Base-by-base conservation (phyloP, 2,797 vertebrate species). In the Kryptopterus vitreolus region DNA sequence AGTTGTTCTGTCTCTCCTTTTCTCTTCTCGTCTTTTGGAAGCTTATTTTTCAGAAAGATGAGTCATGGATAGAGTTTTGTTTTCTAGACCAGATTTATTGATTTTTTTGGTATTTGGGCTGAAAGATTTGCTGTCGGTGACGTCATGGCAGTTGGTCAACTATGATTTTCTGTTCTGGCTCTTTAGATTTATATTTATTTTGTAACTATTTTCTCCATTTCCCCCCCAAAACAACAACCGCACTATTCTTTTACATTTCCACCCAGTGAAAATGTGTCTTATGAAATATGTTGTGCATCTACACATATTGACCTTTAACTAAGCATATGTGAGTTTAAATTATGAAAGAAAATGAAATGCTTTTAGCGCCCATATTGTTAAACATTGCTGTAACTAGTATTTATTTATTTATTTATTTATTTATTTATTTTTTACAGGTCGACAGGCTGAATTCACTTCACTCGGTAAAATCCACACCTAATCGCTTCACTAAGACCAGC, bases 401-500 rank as follows among this genome's bases (percentile, higher is more conserved):
- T n/a, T n/a, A n/a, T n/a, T n/a, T n/a, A n/a, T n/a, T n/a, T n/a
- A n/a, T n/a, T n/a, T n/a, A n/a, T n/a, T n/a, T n/a, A n/a, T 43
- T 78, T 46, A 83, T 71, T 86, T 66, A 74, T 24, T 83, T 71
- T 86, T 63, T 74, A 22, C 73, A 99, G 98, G 93, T 96, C 76
- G 98, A 99, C 82, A 97, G 97, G 1, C 88, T 98, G 76, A 98
- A 98, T 91, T 98, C 97, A 2, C 94, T 99, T 4, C 98, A 99
- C 87, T 97, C 97, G 1, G 96, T 99, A 76, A 99, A 99, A 91
- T 95, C 96, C 24, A 97, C 96, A 78, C 95, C 96, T 55, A 99
- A 98, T 86, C 93, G 98, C 78, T 99, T 99, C 87, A 98, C 96
- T 79, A 99, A 99, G 93, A 99, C 97, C 31, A 99, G 98, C 90